Evolutionary conservation across 2,113 vertebrate genomes (phyloP), one percentile per base, ranked within the genome.

Genomic region (Corapipo altera): DNA sequence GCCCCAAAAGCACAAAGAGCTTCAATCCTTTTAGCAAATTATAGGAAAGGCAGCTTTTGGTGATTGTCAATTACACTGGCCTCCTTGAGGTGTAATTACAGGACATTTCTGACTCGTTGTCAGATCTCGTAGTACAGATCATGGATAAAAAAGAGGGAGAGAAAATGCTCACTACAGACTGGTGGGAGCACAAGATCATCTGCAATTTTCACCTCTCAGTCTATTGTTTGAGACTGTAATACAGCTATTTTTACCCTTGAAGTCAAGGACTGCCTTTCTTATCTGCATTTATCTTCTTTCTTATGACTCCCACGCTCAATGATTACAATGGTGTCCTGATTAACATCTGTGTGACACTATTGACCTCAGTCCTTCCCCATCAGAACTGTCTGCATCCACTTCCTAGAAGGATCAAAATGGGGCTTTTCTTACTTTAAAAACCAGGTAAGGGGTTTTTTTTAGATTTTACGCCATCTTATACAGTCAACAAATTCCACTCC

Each of bases 51-150:
- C 85, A 64, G 14, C 41, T 94, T 91, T 94, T 81, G 75, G 28
- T 85, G 88, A 65, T 46, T 69, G 75, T 66, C 88, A 86, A 44
- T 93, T 95, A 69, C 73, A 58, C 37, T 5, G 6, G n/a, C 43
- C 64, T 85, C 76, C 91, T 78, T 44, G 54, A 78, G 72, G 49
- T 77, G 43, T 81, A 82, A 95, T 97, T 95, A 90, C 11, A 46
- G 72, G 54, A 49, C 62, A 90, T 90, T 88, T 91, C 85, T 90
- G 54, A 78, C 46, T 83, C 59, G 46, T 69, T 78, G 69, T 83
- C 46, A 43, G 52, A 18, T 22, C 49, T 51, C 6, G 0, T 49
- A 62, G 55, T 8, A 11, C 48, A 74, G 55, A 67, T 49, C 46
- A 37, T 1, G 13, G 76, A 57, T 48, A 15, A 44, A 67, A 74